Evolutionary conservation across 2,888 invertebrate genomes (phyloP), one percentile per base, ranked within the genome.

Genomic region (Pogonocherus hispidulus): DNA sequence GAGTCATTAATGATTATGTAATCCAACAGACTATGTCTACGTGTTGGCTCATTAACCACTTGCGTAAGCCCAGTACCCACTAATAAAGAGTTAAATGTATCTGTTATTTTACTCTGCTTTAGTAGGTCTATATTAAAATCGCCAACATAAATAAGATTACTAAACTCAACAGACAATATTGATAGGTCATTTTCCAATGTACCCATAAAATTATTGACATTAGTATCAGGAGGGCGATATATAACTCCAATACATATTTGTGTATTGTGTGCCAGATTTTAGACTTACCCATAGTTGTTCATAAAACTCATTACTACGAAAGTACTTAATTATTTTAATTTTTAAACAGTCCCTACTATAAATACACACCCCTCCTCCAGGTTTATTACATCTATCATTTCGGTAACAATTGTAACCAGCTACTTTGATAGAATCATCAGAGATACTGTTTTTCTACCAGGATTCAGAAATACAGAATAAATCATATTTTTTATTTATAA

Each of bases 1-100:
- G 41, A 56, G 6, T 56, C n/a, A 20, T 56, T 56, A 19, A 56
- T 16, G 2, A 56, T 56, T 16, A 41, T 56, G n/a, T 16, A 20
- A 56, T 56, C 56, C 18, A 56, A 37, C 9, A 14, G 44, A 44
- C 3, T n/a, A 44, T 44, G 1, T 44, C 14, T 44, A 44, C 44
- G 44, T 44, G 16, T 56, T 18, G 56, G 41, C n/a, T 56, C 56
- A 3, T 56, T 32, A 3, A 56, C 20, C 37, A 56, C 19, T 19
- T 56, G 56, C 37, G 14, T 16, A 2, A 41, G 56, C 3, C 35
- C 19, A 16, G 20, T 56, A 19, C 56, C 37, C 11, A 37, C 56
- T 37, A 37, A 37, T 3, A 54, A n/a, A 3, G 54, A 54, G 3
- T 54, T 32, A 35, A 54, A 54, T 27, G 35, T 54, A 11, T 35